Evolutionary conservation across 2,888 invertebrate genomes (phyloP).

Genomic region (Caenorhabditis uteleia): DNA sequence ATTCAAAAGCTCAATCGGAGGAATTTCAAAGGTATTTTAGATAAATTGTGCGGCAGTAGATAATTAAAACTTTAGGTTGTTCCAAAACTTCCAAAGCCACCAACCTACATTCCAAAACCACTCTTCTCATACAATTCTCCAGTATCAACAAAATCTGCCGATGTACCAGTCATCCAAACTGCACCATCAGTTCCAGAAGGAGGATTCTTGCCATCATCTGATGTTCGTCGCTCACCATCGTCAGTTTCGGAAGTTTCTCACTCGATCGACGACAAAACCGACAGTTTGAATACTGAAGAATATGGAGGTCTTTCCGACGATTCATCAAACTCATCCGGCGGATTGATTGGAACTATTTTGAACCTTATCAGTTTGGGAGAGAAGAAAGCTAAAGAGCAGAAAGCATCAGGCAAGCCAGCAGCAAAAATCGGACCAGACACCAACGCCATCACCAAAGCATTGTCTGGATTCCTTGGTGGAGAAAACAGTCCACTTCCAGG

Average conservation of each 20-base stretch:
- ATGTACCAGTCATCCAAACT: slow-evolving; percentile 43
- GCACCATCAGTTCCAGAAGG: slow-evolving; percentile 65
- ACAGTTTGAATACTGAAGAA: slow-evolving; percentile 45
- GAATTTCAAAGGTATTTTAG: slow-evolving; percentile 63
- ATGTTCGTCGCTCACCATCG: slow-evolving; percentile 59
- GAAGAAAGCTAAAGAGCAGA: slow-evolving; percentile 52
- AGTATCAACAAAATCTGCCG: slow-evolving; percentile 26
- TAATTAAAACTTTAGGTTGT: slow-evolving; percentile 47
- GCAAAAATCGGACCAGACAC: slow-evolving; percentile 19
- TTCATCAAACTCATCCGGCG: slow-evolving; percentile 55
- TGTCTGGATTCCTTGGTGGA: slow-evolving; percentile 62
- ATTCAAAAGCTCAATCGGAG: slow-evolving; percentile 65
- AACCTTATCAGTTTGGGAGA: slow-evolving; percentile 61
- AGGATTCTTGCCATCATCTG: slow-evolving; percentile 60
- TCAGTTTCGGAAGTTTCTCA: slow-evolving; percentile 61
- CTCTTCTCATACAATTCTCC: slow-evolving; percentile 5
- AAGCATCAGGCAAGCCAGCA: slow-evolving; percentile 8
- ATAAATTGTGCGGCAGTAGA: not conserved
- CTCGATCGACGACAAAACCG: slow-evolving; percentile 41
- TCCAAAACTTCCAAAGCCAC: slow-evolving; percentile 66
- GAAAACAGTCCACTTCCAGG: slow-evolving; percentile 64
- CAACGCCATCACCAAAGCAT: slow-evolving; percentile 60
- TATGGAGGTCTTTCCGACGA: slow-evolving; percentile 66
- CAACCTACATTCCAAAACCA: slow-evolving; percentile 34
- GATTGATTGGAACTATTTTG: slow-evolving; percentile 66